Percentiles rank a stretch among this genome's conserved stretches.
These are phyloP conservation scores for Clarias macrocephalus DNA, from an alignment of 2,113 vertebrate species.

Conservation along the genomic window DNA sequence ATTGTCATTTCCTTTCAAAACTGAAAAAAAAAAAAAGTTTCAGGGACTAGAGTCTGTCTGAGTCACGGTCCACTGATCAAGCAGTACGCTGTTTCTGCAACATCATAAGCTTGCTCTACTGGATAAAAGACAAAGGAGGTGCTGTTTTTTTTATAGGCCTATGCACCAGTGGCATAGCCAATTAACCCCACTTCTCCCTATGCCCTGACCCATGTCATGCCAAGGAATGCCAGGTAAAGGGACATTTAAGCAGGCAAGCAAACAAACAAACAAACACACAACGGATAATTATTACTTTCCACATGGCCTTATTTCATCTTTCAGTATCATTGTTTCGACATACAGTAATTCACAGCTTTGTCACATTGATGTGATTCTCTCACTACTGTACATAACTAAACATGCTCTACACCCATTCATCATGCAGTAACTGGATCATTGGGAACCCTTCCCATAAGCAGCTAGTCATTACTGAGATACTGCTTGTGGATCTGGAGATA, in stretches of 20 bases:
- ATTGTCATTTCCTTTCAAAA: neutral
- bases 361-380: neutral
- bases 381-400: neutral
- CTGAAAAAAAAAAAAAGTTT: neutral
- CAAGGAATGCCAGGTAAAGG: neutral
- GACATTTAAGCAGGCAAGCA: neutral
- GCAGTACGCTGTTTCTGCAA: slow-evolving; percentile 22
- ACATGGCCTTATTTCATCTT: neutral
- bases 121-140: slow-evolving; percentile 6
- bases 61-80: slow-evolving; percentile 45
- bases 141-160: neutral
- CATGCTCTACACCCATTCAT: neutral
- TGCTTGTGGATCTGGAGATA: neutral
- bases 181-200: neutral
- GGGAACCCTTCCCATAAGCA: neutral
- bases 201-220: neutral
- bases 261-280: neutral
- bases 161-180: neutral
- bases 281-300: neutral
- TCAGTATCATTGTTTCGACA: neutral
- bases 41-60: neutral
- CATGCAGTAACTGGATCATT: neutral
- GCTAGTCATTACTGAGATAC: neutral
- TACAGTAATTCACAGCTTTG: neutral
- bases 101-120: slow-evolving; percentile 1